Percentiles rank a stretch among this genome's conserved stretches.
These are phyloP conservation scores for Drosophila testacea DNA, from an alignment of 2,888 invertebrate species.

Conservation along the genomic window DNA sequence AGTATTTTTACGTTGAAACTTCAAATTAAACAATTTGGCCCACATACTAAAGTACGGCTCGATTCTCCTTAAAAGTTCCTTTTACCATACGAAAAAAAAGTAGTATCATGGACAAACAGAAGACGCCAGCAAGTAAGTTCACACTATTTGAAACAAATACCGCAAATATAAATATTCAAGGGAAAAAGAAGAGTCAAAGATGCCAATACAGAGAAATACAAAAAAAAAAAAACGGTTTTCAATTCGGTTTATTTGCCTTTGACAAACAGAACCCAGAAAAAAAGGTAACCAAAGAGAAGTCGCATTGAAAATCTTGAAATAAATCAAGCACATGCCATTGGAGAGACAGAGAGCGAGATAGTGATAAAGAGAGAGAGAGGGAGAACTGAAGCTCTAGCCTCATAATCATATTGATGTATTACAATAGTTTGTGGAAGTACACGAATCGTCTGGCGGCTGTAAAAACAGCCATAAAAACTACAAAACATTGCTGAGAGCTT, in stretches of 20 bases:
- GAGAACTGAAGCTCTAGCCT: conserved; percentile 47
- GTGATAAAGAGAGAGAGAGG: conserved; percentile 10
- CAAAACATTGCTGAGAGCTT: conserved; percentile 58
- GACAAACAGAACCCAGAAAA: conserved; percentile 65
- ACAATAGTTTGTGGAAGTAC: conserved; percentile 74
- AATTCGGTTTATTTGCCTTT: conserved; percentile 65
- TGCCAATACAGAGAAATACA: conserved; percentile 29
- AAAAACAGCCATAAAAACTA: conserved; percentile 66
- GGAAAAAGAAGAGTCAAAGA: conserved; percentile 14
- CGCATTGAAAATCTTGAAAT: conserved; percentile 52
- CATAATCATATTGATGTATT: conserved; percentile 81
- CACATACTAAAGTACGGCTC: not conserved
- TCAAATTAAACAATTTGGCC: not conserved
- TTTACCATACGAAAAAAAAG: conserved; percentile 7
- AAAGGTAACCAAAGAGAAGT: conserved; percentile 30
- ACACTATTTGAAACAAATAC: conserved; percentile 29
- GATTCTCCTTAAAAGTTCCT: not conserved
- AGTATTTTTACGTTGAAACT: not conserved
- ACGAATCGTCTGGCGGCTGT: conserved; percentile 46
- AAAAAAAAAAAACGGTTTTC: conserved; percentile 42
- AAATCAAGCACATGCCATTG: conserved; percentile 78
- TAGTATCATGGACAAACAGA: conserved; percentile 49
- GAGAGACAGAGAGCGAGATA: conserved; percentile 4
- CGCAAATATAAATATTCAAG: conserved; percentile 31
- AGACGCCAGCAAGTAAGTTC: conserved; percentile 39